phyloP scores from a whole-genome alignment of 2,888 invertebrate genomes.

The Mantis religiosa region DNA sequence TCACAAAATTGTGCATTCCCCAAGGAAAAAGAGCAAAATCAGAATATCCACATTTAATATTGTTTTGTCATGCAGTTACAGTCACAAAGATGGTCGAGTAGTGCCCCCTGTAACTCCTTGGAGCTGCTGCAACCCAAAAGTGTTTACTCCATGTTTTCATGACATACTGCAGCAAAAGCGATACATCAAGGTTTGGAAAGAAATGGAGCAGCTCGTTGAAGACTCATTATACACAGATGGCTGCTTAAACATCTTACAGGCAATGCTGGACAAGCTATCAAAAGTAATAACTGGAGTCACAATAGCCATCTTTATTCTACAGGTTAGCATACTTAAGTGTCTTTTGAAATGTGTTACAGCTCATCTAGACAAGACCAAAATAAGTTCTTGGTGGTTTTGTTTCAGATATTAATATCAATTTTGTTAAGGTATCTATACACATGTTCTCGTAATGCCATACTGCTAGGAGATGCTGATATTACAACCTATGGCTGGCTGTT shows the following conservation, averaged over 20 bases:
- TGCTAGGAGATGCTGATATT: neutral
- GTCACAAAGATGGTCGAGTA: neutral
- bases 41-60: neutral
- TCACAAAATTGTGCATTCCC: no score
- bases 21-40: no score
- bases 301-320: neutral
- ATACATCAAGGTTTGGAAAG: neutral
- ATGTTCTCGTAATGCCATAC: neutral
- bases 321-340: neutral
- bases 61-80: neutral
- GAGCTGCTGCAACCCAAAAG: neutral
- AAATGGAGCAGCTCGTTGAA: neutral
- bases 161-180: neutral
- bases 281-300: neutral
- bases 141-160: neutral
- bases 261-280: neutral
- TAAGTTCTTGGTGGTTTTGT: neutral
- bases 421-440: neutral
- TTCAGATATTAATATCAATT: neutral
- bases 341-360: no score
- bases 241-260: neutral
- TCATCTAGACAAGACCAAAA: no score
- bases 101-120: neutral
- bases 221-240: neutral
- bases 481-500: neutral